phyloP scores from a whole-genome alignment of 2,888 invertebrate genomes.

The Dasypogon diadema region DNA sequence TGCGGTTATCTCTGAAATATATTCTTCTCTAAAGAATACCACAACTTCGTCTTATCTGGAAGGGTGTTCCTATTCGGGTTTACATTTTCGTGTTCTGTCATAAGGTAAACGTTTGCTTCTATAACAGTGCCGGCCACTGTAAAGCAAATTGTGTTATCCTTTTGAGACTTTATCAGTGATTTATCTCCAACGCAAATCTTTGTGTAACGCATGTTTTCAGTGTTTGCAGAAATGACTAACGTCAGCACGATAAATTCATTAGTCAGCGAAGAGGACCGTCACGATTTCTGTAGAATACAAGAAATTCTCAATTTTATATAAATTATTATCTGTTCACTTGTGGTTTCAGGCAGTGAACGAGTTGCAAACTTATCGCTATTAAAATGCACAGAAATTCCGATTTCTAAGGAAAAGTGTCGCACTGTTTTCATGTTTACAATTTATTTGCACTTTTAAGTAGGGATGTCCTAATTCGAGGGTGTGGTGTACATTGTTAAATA shows the following conservation, averaged over 20 bases:
- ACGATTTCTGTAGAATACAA: conserved; percentile 16
- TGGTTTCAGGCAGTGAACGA: background rate
- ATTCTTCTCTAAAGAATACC: too few species aligned
- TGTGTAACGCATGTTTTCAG: background rate
- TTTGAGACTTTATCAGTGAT: background rate
- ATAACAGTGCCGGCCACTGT: background rate
- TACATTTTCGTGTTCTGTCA: background rate
- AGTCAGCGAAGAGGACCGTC: conserved; percentile 8
- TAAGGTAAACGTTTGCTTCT: background rate
- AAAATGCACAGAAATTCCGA: background rate
- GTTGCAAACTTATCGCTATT: background rate
- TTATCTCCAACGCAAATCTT: background rate
- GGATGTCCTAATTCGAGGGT: too few species aligned
- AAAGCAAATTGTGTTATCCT: background rate
- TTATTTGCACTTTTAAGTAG: too few species aligned
- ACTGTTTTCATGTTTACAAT: background rate
- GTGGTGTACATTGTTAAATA: too few species aligned
- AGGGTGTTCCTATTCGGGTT: background rate
- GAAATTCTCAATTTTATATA: background rate
- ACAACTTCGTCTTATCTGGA: too few species aligned
- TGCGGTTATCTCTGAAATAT: too few species aligned
- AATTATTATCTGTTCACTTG: background rate
- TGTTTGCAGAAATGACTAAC: conserved; percentile 33
- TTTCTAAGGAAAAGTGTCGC: background rate
- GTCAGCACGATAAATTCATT: background rate